Evolutionary conservation across 2,113 vertebrate species (phyloP).

Genomic region (Tursiops truncatus): DNA sequence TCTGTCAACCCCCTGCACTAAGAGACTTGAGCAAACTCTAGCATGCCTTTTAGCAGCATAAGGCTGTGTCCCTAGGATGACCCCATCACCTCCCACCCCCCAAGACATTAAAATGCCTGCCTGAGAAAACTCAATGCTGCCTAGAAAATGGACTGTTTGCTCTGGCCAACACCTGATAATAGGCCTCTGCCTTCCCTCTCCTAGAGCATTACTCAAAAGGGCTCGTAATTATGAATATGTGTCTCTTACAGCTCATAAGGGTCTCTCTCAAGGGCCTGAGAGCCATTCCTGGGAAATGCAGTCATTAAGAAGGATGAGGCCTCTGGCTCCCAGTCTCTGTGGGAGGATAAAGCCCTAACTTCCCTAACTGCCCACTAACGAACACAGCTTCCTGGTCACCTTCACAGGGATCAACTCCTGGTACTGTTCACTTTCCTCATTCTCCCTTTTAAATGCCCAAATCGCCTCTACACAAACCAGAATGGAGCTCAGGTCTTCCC

Average conservation of each 20-base stretch:
- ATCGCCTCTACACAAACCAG: not conserved
- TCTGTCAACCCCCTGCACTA: not conserved
- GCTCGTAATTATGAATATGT: not conserved
- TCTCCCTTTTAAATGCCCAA: not conserved
- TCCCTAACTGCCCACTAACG: not conserved
- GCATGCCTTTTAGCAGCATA: not conserved
- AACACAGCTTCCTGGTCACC: not conserved
- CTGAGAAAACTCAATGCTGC: not conserved
- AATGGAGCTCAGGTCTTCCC: not conserved
- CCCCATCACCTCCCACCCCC: not conserved
- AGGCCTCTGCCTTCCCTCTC: not conserved
- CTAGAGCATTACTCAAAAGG: not conserved
- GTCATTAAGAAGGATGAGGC: not conserved
- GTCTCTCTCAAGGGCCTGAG: not conserved
- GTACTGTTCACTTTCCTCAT: no score
- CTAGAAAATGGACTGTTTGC: not conserved
- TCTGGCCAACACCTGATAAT: not conserved
- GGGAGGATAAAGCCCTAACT: not conserved
- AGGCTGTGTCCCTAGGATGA: not conserved
- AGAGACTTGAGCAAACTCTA: not conserved
- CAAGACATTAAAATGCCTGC: not conserved
- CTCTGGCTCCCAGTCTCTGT: not conserved
- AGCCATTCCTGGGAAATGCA: not conserved
- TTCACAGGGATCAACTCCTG: not conserved
- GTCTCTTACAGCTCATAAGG: not conserved